These are phyloP conservation scores for Zelleria hepariella DNA, from an alignment of 2,888 invertebrate species.

Conservation along the genomic window DNA sequence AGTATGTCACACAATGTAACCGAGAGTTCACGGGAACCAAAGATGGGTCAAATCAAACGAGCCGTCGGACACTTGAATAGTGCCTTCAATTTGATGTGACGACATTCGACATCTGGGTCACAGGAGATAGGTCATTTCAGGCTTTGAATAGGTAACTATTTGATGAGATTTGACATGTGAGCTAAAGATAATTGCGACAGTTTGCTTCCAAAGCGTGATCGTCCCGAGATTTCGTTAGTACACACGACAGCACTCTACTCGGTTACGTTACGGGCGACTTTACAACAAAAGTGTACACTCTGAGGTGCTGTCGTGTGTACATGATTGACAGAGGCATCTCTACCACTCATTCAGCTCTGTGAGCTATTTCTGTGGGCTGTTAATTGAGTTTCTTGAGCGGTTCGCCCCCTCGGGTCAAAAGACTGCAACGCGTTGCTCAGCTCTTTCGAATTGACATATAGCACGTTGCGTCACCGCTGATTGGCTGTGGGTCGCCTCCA, in stretches of 20 bases:
- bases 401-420: neutral
- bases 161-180: neutral
- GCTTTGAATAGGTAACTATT: neutral
- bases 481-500: slow-evolving; percentile 27
- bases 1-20: neutral
- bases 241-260: no score
- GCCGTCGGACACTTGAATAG: neutral
- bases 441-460: slow-evolving; percentile 13
- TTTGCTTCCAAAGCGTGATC: neutral
- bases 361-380: neutral
- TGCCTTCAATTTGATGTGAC: neutral
- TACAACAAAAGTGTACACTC: no score
- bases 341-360: neutral
- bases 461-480: slow-evolving; percentile 25
- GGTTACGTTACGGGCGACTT: no score
- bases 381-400: neutral
- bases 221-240: neutral
- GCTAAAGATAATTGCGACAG: neutral
- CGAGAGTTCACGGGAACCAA: neutral
- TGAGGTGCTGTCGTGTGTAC: no score
- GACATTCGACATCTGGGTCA: neutral
- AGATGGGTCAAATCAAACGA: neutral
- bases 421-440: slow-evolving; percentile 1
- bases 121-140: neutral
- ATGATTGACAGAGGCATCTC: neutral